A percentile compares a stretch with the other conserved stretches of the same genome.
These are phyloP conservation scores for Pseudocheirus occidentalis DNA, from an alignment of 2,797 vertebrate genomes.

Conservation along the genomic window DNA sequence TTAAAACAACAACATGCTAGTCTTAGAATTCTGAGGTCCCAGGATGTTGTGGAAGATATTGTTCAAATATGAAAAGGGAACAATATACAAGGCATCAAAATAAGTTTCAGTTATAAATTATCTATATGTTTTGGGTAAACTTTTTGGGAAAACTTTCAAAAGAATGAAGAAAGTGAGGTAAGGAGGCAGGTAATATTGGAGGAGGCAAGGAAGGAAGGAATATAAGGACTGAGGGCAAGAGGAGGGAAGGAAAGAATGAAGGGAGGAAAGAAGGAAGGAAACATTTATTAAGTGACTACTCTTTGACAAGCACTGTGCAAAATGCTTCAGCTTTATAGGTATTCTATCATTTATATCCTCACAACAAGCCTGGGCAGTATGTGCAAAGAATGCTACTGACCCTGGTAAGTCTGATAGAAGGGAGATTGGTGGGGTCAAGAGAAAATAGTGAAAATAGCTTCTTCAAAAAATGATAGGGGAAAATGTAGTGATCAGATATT, in stretches of 20 bases:
- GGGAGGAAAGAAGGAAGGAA: constrained; percentile 8
- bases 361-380: neutral
- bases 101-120: neutral
- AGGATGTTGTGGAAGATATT: neutral
- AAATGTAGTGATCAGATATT: neutral
- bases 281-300: neutral
- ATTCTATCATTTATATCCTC: neutral
- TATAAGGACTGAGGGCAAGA: too few relatives aligned
- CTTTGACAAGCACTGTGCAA: neutral
- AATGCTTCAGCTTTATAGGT: neutral
- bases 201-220: neutral
- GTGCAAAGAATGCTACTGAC: neutral
- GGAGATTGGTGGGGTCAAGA: neutral
- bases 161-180: neutral
- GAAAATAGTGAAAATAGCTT: neutral
- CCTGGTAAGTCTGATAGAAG: neutral
- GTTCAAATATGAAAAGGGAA: neutral
- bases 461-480: neutral
- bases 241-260: constrained; percentile 17
- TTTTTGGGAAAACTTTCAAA: neutral
- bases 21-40: neutral
- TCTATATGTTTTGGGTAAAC: neutral
- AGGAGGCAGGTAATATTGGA: neutral
- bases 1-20: neutral
- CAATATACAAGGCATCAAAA: neutral